Conservation (phyloP, 1,140 invertebrate species). For the Leptonema lineaticorne region DNA sequence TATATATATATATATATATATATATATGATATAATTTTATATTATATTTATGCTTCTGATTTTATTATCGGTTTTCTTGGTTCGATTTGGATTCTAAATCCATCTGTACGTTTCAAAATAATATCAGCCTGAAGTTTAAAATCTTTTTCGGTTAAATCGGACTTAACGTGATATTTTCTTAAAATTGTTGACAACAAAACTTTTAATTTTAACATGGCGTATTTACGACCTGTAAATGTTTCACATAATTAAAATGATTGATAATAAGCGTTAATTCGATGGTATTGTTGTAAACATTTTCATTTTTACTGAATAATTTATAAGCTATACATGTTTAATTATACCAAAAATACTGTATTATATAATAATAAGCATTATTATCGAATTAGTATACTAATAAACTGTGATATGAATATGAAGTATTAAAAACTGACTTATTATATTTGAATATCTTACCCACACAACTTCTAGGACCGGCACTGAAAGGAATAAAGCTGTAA, state of each 20-base stretch:
- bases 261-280: too few relatives aligned
- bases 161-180: conserved; percentile 73
- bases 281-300: too few relatives aligned
- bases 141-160: conserved; percentile 68
- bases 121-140: conserved; percentile 78
- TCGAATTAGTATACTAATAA: not conserved
- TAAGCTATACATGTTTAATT: too few relatives aligned
- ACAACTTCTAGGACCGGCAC: conserved; percentile 81
- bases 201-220: conserved; percentile 85
- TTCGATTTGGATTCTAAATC: conserved; percentile 70
- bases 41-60: not conserved
- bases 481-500: conserved; percentile 85
- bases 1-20: not conserved
- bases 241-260: not conserved
- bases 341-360: too few relatives aligned
- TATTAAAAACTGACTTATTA: conserved; percentile 21
- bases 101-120: conserved; percentile 78
- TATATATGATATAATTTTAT: not conserved
- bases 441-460: conserved; percentile 63
- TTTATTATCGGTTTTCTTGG: conserved; percentile 56
- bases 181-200: conserved; percentile 84
- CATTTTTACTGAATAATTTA: too few relatives aligned
- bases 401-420: not conserved
- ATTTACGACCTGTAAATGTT: conserved; percentile 70
- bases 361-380: not conserved